Conservation (phyloP, 1,140 invertebrate species). For the Aricia agestis region DNA sequence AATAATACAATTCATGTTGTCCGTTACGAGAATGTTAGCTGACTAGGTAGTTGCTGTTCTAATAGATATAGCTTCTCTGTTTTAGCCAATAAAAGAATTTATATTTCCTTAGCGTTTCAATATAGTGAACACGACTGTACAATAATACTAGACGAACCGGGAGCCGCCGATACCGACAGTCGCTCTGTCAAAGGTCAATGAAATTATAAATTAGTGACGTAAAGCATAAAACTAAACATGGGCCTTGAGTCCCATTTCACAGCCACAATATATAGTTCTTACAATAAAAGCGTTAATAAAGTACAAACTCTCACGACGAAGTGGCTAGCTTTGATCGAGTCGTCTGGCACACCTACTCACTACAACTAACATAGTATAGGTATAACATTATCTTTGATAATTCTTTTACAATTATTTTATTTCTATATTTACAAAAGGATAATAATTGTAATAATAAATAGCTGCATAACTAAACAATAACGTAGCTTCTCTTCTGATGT, state of each 20-base stretch:
- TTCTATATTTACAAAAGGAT: constrained; percentile 54
- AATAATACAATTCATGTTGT: constrained; percentile 27
- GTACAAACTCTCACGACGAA: constrained; percentile 53
- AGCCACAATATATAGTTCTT: constrained; percentile 77
- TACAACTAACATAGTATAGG: constrained; percentile 34
- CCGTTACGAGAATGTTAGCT: constrained; percentile 40
- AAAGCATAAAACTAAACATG: constrained; percentile 69
- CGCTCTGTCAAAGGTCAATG: constrained; percentile 32
- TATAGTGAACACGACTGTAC: constrained; percentile 16
- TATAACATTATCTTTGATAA: constrained; percentile 44
- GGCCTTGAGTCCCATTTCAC: constrained; percentile 59
- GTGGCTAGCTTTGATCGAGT: constrained; percentile 49
- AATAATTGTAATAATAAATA: constrained; percentile 25
- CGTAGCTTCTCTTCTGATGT: background rate
- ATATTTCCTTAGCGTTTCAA: constrained; percentile 13
- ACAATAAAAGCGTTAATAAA: constrained; percentile 64
- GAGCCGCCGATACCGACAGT: constrained; percentile 17
- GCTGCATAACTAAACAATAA: constrained; percentile 31
- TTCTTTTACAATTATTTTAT: constrained; percentile 37
- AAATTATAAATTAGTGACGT: constrained; percentile 65
- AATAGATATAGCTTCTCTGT: constrained; percentile 41
- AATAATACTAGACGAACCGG: constrained; percentile 16
- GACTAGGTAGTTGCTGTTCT: constrained; percentile 47
- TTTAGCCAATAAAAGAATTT: constrained; percentile 40
- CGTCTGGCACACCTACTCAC: constrained; percentile 44